Conservation (phyloP, 2,888 invertebrate genomes). For the Ashinkailepas kermadecensis region DNA sequence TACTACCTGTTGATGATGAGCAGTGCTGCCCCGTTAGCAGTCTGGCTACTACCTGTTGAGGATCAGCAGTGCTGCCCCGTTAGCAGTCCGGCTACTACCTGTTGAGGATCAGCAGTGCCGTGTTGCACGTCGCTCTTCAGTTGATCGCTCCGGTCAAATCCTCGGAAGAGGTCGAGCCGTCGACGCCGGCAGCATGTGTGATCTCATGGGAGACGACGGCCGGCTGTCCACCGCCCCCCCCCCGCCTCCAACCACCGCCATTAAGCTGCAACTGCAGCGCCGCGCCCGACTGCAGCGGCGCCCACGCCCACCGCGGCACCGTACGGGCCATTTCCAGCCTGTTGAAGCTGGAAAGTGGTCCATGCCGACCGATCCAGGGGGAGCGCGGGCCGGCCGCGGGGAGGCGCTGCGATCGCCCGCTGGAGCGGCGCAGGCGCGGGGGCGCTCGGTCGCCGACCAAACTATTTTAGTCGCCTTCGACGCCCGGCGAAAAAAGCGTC, state of each 20-base stretch:
- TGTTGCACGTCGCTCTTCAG: too few relatives aligned
- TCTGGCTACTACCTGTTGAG: too few relatives aligned
- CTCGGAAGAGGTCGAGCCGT: not conserved
- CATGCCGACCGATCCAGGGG: not conserved
- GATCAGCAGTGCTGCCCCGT: too few relatives aligned
- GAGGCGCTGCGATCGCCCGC: not conserved
- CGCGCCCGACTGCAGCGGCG: not conserved
- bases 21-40: too few relatives aligned
- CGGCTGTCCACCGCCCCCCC: not conserved
- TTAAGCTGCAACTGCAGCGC: not conserved
- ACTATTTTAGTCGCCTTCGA: constrained; percentile 1
- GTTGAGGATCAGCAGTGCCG: too few relatives aligned
- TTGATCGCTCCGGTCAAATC: too few relatives aligned
- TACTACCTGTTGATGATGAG: too few relatives aligned
- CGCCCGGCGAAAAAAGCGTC: constrained; percentile 14
- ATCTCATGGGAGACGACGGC: too few relatives aligned
- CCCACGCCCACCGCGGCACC: not conserved
- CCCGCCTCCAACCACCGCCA: not conserved
- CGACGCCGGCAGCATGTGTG: not conserved
- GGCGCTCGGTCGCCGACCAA: not conserved
- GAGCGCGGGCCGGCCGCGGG: constrained; percentile 3
- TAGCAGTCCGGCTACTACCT: too few relatives aligned
- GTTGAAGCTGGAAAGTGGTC: not conserved
- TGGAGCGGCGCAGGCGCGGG: not conserved
- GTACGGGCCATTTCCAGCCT: not conserved